Evolutionary conservation across 2,888 invertebrate genomes (phyloP).

Genomic region (Amiota communis): DNA sequence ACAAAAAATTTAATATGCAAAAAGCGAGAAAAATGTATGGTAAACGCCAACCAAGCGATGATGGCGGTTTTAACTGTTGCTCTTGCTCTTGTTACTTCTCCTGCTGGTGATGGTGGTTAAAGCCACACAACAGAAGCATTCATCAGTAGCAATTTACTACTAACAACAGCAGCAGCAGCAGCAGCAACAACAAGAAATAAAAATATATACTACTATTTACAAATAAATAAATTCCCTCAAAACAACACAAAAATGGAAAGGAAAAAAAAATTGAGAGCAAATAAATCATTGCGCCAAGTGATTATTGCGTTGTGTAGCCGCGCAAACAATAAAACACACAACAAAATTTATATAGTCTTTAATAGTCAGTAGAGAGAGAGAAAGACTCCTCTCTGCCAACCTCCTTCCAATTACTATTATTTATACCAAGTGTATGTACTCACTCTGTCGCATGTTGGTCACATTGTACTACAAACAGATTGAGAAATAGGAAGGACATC

Average conservation of each 20-base stretch:
- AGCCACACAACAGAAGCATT: too few relatives aligned
- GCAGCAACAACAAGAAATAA: neutral
- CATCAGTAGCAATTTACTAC: slow-evolving; percentile 13
- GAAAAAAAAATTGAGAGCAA: neutral
- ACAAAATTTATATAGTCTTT: neutral
- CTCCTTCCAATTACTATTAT: too few relatives aligned
- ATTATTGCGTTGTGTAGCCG: slow-evolving; percentile 18
- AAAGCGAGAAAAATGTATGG: neutral
- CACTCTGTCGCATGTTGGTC: too few relatives aligned
- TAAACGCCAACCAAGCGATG: neutral
- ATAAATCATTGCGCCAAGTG: slow-evolving; percentile 14
- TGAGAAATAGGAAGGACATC: too few relatives aligned
- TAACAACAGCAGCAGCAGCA: neutral
- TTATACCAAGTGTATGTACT: too few relatives aligned
- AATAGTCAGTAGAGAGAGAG: too few relatives aligned
- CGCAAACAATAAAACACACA: neutral
- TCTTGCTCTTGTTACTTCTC: too few relatives aligned
- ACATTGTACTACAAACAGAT: too few relatives aligned
- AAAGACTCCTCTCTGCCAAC: too few relatives aligned
- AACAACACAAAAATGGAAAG: neutral
- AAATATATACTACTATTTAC: too few relatives aligned
- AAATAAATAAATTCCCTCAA: neutral
- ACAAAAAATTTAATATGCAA: slow-evolving; percentile 10
- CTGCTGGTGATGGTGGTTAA: too few relatives aligned
- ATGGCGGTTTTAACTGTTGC: too few relatives aligned